Evolutionary conservation across 2,888 invertebrate genomes (phyloP), one percentile per base, ranked within the genome.

Genomic region (Elysia crispata): DNA sequence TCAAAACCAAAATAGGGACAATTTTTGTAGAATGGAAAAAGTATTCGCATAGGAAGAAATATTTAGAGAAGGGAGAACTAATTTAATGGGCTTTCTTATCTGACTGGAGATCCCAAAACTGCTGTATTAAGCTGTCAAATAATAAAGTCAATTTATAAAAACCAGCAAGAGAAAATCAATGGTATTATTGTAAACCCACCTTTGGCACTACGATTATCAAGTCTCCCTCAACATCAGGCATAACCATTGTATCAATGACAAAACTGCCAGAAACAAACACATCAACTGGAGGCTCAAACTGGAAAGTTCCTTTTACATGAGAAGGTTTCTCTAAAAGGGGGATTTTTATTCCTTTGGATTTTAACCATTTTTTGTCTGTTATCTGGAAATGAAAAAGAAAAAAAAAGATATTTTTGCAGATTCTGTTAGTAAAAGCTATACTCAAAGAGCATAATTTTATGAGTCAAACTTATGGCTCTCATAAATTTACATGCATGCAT

Each of bases 131-230:
- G 41, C 11, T 41, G 41, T 3, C 11, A 41, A 41, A 3, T 41
- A 6, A 3, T n/a, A 3, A 41, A 41, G 41, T 11, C 41, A 41
- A 41, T 41, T 41, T 41, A 6, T 6, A 3, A 41, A 41, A 41
- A 41, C 5, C 41, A 41, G 11, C 41, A 3, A 3, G 11, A 41
- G 11, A 41, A 6, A 41, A 41, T 41, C 11, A 41, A 6, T 11
- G 41, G 3, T 41, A 3, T 41, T 41, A 41, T 11, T 41, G 41
- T 41, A 3, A 6, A 6, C 3, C 11, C 86, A 94, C 94, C 84
- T 94, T 93, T 0, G 97, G 97, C 90, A 97, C 96, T 87, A 94
- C 94, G 49, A 97, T 91, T 86, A 94, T 94, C 79, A 97, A 85
- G 89, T 97, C 96, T 1, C 96, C 93, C 31, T 92, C 91, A 1